phyloP scores from a whole-genome alignment of 2,797 vertebrate species.

The Pantherophis alleghaniensis region DNA sequence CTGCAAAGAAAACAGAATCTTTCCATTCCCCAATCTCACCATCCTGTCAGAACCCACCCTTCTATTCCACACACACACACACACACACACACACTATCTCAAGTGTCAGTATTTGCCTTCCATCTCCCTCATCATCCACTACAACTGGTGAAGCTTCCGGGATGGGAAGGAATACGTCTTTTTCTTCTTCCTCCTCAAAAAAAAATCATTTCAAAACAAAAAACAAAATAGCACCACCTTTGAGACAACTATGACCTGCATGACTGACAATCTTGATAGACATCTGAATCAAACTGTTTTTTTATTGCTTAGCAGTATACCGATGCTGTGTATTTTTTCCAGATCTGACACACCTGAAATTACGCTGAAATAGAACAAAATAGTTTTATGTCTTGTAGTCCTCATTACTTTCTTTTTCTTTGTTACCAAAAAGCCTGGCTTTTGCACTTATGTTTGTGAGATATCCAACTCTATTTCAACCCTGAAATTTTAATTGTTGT shows the following conservation, averaged over 20 bases:
- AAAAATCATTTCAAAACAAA: not conserved
- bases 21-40: not conserved
- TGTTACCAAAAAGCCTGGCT: not conserved
- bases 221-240: not conserved
- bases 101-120: not conserved
- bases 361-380: not conserved
- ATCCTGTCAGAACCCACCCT: not conserved
- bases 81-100: not conserved
- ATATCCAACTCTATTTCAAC: not conserved
- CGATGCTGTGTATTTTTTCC: not conserved
- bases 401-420: not conserved
- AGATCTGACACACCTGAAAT: not conserved
- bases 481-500: not conserved
- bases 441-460: not conserved
- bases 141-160: not conserved
- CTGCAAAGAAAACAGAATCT: not conserved
- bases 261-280: not conserved
- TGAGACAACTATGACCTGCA: not conserved
- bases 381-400: not conserved
- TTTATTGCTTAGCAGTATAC: not conserved
- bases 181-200: not conserved
- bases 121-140: not conserved
- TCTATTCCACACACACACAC: not conserved
- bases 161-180: not conserved
- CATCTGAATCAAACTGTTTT: not conserved